Base-by-base conservation (phyloP, 2,888 invertebrate species). In the Hyles lineata region DNA sequence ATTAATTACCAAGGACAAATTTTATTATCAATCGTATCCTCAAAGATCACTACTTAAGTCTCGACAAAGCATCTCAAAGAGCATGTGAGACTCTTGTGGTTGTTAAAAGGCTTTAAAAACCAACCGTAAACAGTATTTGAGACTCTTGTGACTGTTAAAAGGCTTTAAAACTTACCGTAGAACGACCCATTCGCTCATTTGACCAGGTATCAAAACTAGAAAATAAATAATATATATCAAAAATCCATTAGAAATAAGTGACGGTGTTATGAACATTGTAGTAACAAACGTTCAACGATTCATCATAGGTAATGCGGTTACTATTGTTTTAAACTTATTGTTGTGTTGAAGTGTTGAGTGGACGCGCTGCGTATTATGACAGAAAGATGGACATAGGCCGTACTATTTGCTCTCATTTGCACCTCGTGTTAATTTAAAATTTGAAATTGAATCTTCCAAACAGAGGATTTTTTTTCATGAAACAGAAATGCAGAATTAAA, bases 251-350 rank as follows among this genome's bases (percentile, higher is more conserved):
- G 43, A 32, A 50, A 50, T 25, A 67, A 23, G n/a, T 17, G 21
- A 7, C 17, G 60, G 23, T 50, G 50, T 67, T 50, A 67, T 67
- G 67, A 67, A 67, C 43, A 23, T 23, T 50, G 55, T 55, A 55
- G n/a, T 17, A 60, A 67, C 43, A 67, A 50, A 63, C 67, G 43
- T 23, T 50, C 43, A 23, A 43, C 50, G 43, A 67, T 67, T 70
- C 70, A 71, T 60, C 35, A 25, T 43, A 29, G 29, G 55, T 58
- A 59, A 71, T 60, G 71, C 43, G 71, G 60, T 59, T 59, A 43
- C 59, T 19, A 71, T 71, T 71, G 71, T 71, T 71, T 70, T 71
- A 43, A 71, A 60, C 71, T 71, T 67, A 67, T 67, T 71, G 70
- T 70, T 70, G 32, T 52, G 52, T 67, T 50, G 23, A 60, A 71